Conservation (phyloP, 1,140 invertebrate genomes). For the Drosophila melanogaster region Release_6_plus_ISO1_MT NC_004354.4:14249501-14250000, state of each 20-base stretch:
- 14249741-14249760: slow-evolving; percentile 30
- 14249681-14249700: slow-evolving; percentile 57
- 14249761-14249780: slow-evolving; percentile 57
- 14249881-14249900: slow-evolving; percentile 71
- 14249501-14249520: too few species aligned
- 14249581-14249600: not conserved
- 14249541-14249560: not conserved
- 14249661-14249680: slow-evolving; percentile 48
- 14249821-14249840: slow-evolving; percentile 53
- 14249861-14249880: slow-evolving; percentile 49
- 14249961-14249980: not conserved
- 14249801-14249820: slow-evolving; percentile 55
- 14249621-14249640: too few species aligned
- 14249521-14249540: too few species aligned
- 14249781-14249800: slow-evolving; percentile 67
- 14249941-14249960: slow-evolving; percentile 55
- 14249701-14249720: slow-evolving; percentile 15
- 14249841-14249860: slow-evolving; percentile 64
- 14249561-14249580: not conserved
- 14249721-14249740: slow-evolving; percentile 17
- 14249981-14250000: too few species aligned
- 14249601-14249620: not conserved
- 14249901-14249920: slow-evolving; percentile 73
- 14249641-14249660: slow-evolving; percentile 46
- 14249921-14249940: slow-evolving; percentile 77